phyloP scores from a whole-genome alignment of 2,113 vertebrate species.

The Cyphomyrus plagiostoma region DNA sequence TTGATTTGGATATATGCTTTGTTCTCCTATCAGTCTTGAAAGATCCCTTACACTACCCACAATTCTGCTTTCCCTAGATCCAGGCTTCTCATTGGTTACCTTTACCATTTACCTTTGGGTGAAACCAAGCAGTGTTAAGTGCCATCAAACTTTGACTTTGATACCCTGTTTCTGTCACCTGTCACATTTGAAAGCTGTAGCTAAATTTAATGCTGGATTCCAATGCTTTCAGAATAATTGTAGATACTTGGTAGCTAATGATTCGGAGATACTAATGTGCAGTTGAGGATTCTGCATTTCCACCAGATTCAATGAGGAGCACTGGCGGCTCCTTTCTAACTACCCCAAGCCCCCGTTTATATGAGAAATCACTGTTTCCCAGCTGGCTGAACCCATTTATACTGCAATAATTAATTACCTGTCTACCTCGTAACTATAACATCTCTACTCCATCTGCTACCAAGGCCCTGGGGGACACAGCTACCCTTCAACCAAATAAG shows the following conservation, averaged over 20 bases:
- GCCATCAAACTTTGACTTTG: not conserved
- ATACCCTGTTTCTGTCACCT: not conserved
- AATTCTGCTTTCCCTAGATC: not conserved
- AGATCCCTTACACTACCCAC: not conserved
- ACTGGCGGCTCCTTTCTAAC: too few relatives aligned
- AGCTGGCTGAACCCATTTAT: conserved; percentile 18
- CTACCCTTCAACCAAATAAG: conserved; percentile 21
- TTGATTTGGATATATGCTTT: not conserved
- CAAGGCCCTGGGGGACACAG: not conserved
- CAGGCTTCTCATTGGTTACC: not conserved
- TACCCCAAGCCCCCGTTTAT: not conserved
- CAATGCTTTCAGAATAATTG: not conserved
- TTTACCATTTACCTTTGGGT: not conserved
- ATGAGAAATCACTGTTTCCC: conserved; percentile 3
- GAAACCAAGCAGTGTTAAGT: not conserved
- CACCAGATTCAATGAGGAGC: not conserved
- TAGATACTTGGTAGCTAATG: not conserved
- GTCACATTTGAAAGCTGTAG: not conserved
- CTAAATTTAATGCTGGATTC: not conserved
- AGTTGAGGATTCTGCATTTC: not conserved
- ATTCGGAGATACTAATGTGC: not conserved
- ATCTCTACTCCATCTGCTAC: conserved; percentile 21
- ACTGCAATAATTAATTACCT: conserved; percentile 26
- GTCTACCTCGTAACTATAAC: conserved; percentile 11
- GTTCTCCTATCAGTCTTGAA: not conserved